phyloP scores from a whole-genome alignment of 2,888 invertebrate genomes.

The Charanyca ferruginea region DNA sequence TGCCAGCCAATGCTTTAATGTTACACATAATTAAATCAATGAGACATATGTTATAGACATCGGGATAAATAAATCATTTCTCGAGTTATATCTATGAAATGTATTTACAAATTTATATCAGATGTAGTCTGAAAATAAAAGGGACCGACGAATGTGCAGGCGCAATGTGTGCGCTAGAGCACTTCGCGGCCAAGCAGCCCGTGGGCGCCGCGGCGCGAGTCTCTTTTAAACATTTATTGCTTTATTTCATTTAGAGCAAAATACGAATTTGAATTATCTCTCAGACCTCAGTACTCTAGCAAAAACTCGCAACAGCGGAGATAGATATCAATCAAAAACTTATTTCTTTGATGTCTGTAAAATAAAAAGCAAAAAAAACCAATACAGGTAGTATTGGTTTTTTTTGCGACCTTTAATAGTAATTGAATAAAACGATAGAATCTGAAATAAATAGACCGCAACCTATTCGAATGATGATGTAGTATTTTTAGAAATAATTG shows the following conservation, averaged over 20 bases:
- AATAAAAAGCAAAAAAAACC: no score
- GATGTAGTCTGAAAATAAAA: conserved; percentile 69
- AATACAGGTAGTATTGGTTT: conserved; percentile 17
- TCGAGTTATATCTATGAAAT: conserved; percentile 34
- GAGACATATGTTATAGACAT: conserved; percentile 66
- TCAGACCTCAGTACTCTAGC: conserved; percentile 53
- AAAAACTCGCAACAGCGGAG: conserved; percentile 40
- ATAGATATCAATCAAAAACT: conserved; percentile 56
- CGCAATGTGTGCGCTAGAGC: conserved; percentile 56
- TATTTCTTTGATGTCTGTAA: conserved; percentile 40
- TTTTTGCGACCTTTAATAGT: conserved; percentile 33
- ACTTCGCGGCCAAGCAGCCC: conserved; percentile 59
- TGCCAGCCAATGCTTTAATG: conserved; percentile 70
- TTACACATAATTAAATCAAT: conserved; percentile 73
- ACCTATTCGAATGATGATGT: conserved; percentile 29
- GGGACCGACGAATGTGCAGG: conserved; percentile 55
- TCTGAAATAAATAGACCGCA: conserved; percentile 45
- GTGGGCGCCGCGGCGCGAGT: conserved; percentile 70
- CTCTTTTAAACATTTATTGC: conserved; percentile 80
- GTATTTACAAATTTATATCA: conserved; percentile 64
- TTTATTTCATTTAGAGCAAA: conserved; percentile 82
- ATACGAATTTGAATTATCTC: conserved; percentile 75
- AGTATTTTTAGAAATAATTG: conserved; percentile 30
- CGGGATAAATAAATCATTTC: conserved; percentile 34
- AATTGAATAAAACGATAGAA: conserved; percentile 55